Conservation (phyloP, 1,140 invertebrate species). For the Rhopalosiphum padi region DNA sequence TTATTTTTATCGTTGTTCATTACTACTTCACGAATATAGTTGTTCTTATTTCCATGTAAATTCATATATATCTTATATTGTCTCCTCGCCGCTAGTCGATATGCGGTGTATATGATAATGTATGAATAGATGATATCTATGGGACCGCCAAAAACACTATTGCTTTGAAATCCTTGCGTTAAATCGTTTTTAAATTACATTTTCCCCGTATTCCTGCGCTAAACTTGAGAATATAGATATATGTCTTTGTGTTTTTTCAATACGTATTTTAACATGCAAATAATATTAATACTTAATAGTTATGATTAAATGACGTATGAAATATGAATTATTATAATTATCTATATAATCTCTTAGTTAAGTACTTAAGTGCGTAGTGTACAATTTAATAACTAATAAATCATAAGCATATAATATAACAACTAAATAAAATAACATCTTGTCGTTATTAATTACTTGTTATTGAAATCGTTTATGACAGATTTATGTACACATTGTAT, state of each 20-base stretch:
- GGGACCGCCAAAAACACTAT: neutral
- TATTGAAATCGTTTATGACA: neutral
- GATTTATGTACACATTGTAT: neutral
- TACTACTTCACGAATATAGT: neutral
- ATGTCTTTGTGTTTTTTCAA: neutral
- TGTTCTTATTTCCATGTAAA: neutral
- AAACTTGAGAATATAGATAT: neutral
- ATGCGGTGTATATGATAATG: no score
- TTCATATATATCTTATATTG: neutral
- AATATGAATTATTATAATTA: neutral
- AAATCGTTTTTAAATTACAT: neutral
- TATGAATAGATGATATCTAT: neutral
- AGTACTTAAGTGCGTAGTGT: neutral
- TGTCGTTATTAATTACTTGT: neutral
- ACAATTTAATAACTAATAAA: neutral
- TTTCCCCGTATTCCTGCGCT: neutral
- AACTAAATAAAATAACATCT: neutral
- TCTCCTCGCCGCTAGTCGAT: no score
- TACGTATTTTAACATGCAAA: neutral
- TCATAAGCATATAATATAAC: neutral
- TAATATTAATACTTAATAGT: neutral
- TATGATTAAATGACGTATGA: neutral
- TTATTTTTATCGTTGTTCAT: neutral
- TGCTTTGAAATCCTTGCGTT: neutral
- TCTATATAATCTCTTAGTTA: neutral